Conservation (phyloP, 2,113 vertebrate genomes). For the Galemys pyrenaicus region DNA sequence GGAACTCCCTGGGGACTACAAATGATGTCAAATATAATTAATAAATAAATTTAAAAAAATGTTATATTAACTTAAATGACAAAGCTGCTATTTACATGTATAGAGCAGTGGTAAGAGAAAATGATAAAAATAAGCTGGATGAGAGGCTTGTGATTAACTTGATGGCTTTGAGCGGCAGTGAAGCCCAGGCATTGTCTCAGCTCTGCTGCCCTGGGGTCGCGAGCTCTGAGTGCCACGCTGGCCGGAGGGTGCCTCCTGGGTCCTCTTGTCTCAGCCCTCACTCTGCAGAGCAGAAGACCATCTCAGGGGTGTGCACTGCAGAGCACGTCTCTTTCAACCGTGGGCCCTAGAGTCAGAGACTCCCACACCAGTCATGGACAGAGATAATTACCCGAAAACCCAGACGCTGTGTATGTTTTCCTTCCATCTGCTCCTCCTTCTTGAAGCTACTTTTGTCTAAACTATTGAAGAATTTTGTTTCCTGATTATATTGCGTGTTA, state of each 20-base stretch:
- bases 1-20: too few species aligned
- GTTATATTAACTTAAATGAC: too few species aligned
- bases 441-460: background rate
- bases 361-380: too few species aligned
- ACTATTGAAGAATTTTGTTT: background rate
- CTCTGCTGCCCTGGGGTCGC: too few species aligned
- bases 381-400: background rate
- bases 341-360: background rate
- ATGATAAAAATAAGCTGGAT: background rate
- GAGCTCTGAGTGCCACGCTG: too few species aligned
- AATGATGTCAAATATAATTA: too few species aligned
- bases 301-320: background rate
- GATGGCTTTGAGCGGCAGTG: background rate
- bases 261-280: background rate
- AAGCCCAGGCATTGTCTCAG: too few species aligned
- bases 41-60: too few species aligned
- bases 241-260: background rate
- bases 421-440: background rate
- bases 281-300: too few species aligned
- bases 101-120: background rate
- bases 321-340: background rate
- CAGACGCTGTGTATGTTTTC: background rate
- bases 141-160: background rate
- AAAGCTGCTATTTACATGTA: background rate
- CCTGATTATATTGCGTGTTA: background rate